Base-by-base conservation (phyloP, 2,888 invertebrate species). In the Vanessa cardui region DNA sequence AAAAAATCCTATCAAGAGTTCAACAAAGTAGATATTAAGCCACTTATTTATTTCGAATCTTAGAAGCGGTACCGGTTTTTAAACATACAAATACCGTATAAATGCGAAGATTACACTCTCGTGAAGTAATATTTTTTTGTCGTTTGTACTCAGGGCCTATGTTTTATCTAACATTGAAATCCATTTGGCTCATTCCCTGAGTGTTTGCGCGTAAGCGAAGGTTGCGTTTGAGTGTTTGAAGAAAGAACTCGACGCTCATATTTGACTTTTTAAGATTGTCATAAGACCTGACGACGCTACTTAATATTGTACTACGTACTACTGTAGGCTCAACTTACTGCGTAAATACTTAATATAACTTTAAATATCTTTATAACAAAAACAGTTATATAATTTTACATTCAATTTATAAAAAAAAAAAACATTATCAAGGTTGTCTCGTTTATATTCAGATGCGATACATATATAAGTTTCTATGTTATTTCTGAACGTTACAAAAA, bases 261-360 rank as follows among this genome's bases (percentile, higher is more conserved):
- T 70, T 74, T 74, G 71, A 69, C 70, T 72, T 74, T 71, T 70
- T 70, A 70, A 72, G 68, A 74, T 72, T 68, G 72, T 65, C 67
- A 61, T 66, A 66, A 64, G 62, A 58, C 56, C 58, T 64, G 69
- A 67, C 63, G 56, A 68, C 61, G 70, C 71, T 60, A 70, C 72
- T 72, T 71, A 69, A 65, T 58, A 64, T 66, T 66, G 64, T 68
- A 39, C 39, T 39, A 39, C 66, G 61, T 69, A 64, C 54, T 54
- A 26, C 61, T 31, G 50, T 47, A 18, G 39, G 49, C 59, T 71
- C 46, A 44, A 61, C 62, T 66, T 56, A 66, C 63, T 63, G 18
- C 58, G 49, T 59, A 59, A 64, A 62, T 33, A 26, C 31, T 16
- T 16, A 33, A 18, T 39, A 49, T 65, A 49, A 44, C 31, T 59